Conservation (phyloP, 2,888 invertebrate genomes). For the Harpalus rubripes region DNA sequence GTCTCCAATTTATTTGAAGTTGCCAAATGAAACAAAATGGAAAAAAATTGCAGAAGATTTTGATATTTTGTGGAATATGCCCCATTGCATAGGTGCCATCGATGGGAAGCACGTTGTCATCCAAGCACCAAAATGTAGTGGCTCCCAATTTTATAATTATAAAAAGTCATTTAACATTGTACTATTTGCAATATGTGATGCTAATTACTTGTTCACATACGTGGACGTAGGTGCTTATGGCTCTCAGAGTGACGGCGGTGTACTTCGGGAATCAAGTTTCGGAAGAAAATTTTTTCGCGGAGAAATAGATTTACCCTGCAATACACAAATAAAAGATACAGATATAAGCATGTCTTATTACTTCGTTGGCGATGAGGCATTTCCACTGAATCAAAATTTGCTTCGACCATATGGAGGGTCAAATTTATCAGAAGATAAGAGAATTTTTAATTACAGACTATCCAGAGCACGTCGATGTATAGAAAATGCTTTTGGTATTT, state of each 20-base stretch:
- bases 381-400: background rate
- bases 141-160: constrained; percentile 70
- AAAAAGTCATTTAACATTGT: constrained; percentile 70
- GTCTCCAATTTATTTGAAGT: constrained; percentile 21
- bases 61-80: constrained; percentile 68
- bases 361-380: constrained; percentile 23
- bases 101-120: constrained; percentile 69
- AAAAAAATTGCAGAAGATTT: constrained; percentile 68
- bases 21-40: constrained; percentile 68
- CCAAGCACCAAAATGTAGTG: constrained; percentile 69
- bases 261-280: constrained; percentile 65
- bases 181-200: constrained; percentile 38
- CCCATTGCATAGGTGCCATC: constrained; percentile 59
- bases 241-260: constrained; percentile 70
- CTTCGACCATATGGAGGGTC: constrained; percentile 15
- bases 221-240: constrained; percentile 67
- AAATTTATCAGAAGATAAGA: background rate
- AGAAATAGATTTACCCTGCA: constrained; percentile 47
- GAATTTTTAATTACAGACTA: constrained; percentile 9
- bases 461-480: background rate
- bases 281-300: constrained; percentile 32
- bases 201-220: too few relatives aligned
- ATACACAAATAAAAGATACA: background rate
- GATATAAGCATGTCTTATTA: background rate
- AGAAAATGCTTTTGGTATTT: constrained; percentile 40